These are phyloP conservation scores for Drosophila pegasa DNA, from an alignment of 2,888 invertebrate genomes.

Conservation along the genomic window DNA sequence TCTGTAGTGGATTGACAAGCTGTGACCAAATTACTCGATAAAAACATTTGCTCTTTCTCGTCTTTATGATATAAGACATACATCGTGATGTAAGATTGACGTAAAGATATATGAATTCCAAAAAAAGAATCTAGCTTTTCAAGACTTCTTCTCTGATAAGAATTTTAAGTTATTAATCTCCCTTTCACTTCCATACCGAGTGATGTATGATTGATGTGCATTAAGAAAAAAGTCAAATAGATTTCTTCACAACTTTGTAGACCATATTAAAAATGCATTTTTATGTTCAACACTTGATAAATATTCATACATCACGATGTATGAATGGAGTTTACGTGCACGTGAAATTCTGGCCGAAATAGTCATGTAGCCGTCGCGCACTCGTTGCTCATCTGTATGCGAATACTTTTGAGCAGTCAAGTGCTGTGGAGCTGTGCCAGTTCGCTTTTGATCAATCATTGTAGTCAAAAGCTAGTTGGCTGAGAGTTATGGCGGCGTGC, in stretches of 20 bases:
- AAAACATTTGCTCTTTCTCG: neutral
- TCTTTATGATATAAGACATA: neutral
- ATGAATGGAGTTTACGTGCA: neutral
- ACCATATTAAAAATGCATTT: neutral
- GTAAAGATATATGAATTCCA: neutral
- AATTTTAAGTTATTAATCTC: neutral
- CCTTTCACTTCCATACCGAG: neutral
- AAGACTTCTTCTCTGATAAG: no score
- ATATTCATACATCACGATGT: constrained; percentile 4
- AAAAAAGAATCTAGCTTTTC: neutral
- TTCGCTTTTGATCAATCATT: constrained; percentile 30
- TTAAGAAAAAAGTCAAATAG: neutral
- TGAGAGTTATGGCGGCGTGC: constrained; percentile 8
- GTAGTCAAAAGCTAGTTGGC: constrained; percentile 13
- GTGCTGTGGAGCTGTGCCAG: constrained; percentile 35
- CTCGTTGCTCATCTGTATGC: constrained; percentile 9
- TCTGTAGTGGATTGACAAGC: neutral
- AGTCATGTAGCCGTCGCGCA: no score
- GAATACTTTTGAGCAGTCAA: constrained; percentile 3
- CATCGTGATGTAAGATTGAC: neutral
- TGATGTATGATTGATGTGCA: constrained; percentile 6
- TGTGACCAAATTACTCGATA: neutral
- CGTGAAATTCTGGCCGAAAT: neutral
- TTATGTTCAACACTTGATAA: neutral
- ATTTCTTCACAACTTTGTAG: neutral